Evolutionary conservation across 2,797 vertebrate species (phyloP).

Genomic region (Heterohyrax brucei): DNA sequence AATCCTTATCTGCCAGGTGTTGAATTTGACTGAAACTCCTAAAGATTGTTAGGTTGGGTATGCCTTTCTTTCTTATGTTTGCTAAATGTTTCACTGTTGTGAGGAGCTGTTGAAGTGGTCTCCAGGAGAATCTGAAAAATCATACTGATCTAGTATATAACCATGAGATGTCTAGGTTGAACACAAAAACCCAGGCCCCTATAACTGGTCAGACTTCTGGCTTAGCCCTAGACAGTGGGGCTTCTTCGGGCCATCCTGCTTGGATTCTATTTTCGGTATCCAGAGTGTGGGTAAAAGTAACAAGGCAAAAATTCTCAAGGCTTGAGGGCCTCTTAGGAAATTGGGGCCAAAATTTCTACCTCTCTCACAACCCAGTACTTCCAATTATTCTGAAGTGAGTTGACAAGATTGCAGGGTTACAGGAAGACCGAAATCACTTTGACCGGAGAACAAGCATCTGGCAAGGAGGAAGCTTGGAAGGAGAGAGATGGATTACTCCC

Average conservation of each 20-base stretch:
- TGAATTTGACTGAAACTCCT: conserved; percentile 63
- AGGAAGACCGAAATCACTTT: neutral
- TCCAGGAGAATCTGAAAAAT: conserved; percentile 15
- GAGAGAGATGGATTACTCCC: neutral
- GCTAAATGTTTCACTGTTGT: conserved; percentile 48
- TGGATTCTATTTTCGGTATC: neutral
- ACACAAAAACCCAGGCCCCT: neutral
- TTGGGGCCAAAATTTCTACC: neutral
- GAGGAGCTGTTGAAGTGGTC: conserved; percentile 27
- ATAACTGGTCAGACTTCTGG: neutral
- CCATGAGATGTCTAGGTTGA: conserved; percentile 5
- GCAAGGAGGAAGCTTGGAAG: neutral
- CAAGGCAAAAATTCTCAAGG: conserved; percentile 30
- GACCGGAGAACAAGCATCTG: neutral
- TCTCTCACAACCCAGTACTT: neutral
- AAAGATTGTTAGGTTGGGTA: neutral
- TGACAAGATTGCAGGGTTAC: neutral
- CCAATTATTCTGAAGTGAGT: neutral
- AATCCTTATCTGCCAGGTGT: conserved; percentile 30
- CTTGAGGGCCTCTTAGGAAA: neutral
- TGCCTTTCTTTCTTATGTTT: conserved; percentile 50
- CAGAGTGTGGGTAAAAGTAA: neutral
- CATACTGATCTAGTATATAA: conserved; percentile 2
- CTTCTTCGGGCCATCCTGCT: neutral
- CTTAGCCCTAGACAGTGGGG: neutral